These are phyloP conservation scores for Sinocyclocheilus anshuiensis DNA, from an alignment of 2,113 vertebrate genomes.

Conservation along the genomic window DNA sequence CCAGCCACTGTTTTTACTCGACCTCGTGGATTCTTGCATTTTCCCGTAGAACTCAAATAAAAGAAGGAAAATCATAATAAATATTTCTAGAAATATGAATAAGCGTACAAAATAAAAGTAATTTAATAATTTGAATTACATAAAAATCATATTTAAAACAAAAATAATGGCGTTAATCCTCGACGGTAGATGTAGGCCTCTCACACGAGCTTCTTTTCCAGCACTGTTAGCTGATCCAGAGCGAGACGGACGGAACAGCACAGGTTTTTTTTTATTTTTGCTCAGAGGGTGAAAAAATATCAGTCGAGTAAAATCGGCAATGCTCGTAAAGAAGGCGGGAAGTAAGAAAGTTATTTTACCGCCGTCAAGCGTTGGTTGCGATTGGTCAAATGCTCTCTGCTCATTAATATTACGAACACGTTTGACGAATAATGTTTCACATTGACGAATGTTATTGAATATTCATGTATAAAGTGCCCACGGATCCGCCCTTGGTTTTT, in stretches of 20 bases:
- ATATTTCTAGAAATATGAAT: constrained; percentile 3
- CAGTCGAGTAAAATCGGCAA: constrained; percentile 74
- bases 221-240: constrained; percentile 77
- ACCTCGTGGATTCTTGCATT: constrained; percentile 71
- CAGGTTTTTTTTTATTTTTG: constrained; percentile 81
- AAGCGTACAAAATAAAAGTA: constrained; percentile 30
- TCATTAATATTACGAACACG: constrained; percentile 65
- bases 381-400: constrained; percentile 59
- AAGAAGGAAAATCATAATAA: background rate
- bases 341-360: constrained; percentile 62
- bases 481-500: constrained; percentile 44
- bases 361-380: constrained; percentile 5
- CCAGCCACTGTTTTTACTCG: constrained; percentile 55
- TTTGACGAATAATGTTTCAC: constrained; percentile 57
- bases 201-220: constrained; percentile 78
- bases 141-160: constrained; percentile 49
- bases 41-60: constrained; percentile 69
- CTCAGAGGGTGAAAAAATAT: constrained; percentile 74
- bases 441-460: constrained; percentile 57
- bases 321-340: constrained; percentile 74
- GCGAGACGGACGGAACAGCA: constrained; percentile 75
- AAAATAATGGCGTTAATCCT: constrained; percentile 53
- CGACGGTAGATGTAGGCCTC: constrained; percentile 69
- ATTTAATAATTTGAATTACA: background rate
- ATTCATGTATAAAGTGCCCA: background rate